These are phyloP conservation scores for Paratrypauchen microcephalus DNA, from an alignment of 2,797 vertebrate genomes.

Conservation along the genomic window DNA sequence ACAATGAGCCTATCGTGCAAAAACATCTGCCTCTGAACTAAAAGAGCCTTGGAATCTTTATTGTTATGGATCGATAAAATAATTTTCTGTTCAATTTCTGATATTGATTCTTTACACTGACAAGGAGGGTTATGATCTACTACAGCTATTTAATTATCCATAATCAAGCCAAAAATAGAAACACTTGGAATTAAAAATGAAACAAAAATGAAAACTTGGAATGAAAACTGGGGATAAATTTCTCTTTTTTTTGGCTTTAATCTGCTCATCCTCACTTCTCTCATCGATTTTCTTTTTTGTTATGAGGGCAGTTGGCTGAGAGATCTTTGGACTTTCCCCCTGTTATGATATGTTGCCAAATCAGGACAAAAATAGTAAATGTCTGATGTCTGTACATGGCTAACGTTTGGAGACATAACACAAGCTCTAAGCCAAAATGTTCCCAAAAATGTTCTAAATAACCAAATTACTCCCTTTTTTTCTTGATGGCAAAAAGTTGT, in stretches of 20 bases:
- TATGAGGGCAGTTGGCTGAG: neutral
- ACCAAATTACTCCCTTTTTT: neutral
- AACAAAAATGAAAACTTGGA: too few species aligned
- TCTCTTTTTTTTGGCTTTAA: neutral
- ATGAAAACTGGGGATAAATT: constrained; percentile 1
- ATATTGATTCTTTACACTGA: neutral
- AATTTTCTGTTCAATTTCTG: neutral
- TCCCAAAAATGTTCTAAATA: neutral
- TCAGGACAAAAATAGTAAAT: constrained; percentile 1
- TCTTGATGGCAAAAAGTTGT: neutral
- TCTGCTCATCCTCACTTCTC: too few species aligned
- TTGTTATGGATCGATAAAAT: neutral
- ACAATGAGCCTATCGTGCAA: neutral
- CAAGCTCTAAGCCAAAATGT: neutral
- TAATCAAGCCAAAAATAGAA: neutral
- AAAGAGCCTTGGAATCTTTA: neutral
- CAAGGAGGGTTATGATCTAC: neutral
- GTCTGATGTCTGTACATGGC: constrained; percentile 6
- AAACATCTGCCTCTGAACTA: neutral
- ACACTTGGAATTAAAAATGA: neutral
- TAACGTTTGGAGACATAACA: neutral
- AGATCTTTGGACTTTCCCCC: neutral
- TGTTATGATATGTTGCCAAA: neutral
- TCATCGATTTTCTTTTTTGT: neutral
- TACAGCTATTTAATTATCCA: neutral